Evolutionary conservation across 2,797 vertebrate genomes (phyloP), one percentile per base, ranked within the genome.

Genomic region (Anguilla obscura): DNA sequence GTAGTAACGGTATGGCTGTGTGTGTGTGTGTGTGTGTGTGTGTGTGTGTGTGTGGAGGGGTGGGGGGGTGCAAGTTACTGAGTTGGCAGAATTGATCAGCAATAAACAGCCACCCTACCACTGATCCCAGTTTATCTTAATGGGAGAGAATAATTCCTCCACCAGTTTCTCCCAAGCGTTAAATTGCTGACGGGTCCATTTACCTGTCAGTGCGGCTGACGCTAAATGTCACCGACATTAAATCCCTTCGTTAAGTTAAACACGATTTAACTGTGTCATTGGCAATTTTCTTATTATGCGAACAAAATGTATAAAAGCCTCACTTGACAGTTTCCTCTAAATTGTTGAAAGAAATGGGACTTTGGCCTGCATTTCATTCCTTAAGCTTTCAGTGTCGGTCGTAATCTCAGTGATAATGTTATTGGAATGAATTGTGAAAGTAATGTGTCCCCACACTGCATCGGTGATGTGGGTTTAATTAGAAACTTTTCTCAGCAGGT

Each of bases 211-310:
- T 96, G 95, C 92, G 96, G 97, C 97, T 97, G 96, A 97, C 94
- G 94, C 95, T 98, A 98, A 98, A 99, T 98, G 97, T 98, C 97
- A 98, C 95, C 96, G 96, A 98, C 97, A 97, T 93, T 91, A 93
- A 94, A 95, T 94, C 90, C 89, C 92, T 96, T 95, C 93, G 94
- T 95, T 93, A 93, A 93, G 91, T 94, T 94, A 92, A 93, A 92
- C 90, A 93, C 90, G 88, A 93, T 93, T 94, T 93, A 94, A 95
- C 94, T 95, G 92, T 93, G 93, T 93, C 94, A 94, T 91, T 91
- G 91, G 93, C 93, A 93, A 94, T 93, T 94, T 94, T 91, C 58
- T 66, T 90, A 76, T 90, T 84, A 86, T 87, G 84, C 74, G 76
- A 60, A 48, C 69, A 80, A 24, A 86, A 87, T 76, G 66, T 86